Conservation (phyloP, 2,888 invertebrate species). For the Aricia artaxerxes region DNA sequence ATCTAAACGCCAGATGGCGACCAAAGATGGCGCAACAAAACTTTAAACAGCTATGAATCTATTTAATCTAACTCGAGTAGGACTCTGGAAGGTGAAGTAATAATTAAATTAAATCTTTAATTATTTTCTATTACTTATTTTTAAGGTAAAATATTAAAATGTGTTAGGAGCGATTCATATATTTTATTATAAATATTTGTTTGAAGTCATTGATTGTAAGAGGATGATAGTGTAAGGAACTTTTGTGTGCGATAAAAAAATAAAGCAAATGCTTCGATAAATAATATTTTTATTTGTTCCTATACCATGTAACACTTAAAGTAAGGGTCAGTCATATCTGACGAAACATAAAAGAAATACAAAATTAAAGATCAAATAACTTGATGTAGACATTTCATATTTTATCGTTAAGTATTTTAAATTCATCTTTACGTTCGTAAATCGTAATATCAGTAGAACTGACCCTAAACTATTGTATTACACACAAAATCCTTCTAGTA, state of each 20-base stretch:
- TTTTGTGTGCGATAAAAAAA: constrained; percentile 32
- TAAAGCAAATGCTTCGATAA: constrained; percentile 31
- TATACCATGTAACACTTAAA: neutral
- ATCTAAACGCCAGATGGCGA: constrained; percentile 11
- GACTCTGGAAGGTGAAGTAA: constrained; percentile 12
- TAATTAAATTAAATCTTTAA: neutral
- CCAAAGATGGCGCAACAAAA: neutral
- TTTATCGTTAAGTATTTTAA: too few species aligned
- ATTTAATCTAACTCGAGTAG: constrained; percentile 21
- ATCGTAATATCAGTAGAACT: neutral
- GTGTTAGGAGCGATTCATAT: constrained; percentile 22
- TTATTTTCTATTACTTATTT: constrained; percentile 8
- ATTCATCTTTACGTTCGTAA: neutral
- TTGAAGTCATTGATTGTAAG: constrained; percentile 1
- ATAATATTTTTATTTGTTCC: constrained; percentile 29
- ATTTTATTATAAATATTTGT: constrained; percentile 18
- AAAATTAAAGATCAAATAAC: too few species aligned
- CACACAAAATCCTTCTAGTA: neutral
- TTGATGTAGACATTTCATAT: too few species aligned
- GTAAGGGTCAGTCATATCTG: neutral
- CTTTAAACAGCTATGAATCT: neutral
- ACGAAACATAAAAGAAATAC: too few species aligned
- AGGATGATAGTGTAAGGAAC: constrained; percentile 7
- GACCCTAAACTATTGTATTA: neutral
- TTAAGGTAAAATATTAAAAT: constrained; percentile 8